Evolutionary conservation across 2,888 invertebrate genomes (phyloP).

Genomic region (Stenchaetothrips biformis): DNA sequence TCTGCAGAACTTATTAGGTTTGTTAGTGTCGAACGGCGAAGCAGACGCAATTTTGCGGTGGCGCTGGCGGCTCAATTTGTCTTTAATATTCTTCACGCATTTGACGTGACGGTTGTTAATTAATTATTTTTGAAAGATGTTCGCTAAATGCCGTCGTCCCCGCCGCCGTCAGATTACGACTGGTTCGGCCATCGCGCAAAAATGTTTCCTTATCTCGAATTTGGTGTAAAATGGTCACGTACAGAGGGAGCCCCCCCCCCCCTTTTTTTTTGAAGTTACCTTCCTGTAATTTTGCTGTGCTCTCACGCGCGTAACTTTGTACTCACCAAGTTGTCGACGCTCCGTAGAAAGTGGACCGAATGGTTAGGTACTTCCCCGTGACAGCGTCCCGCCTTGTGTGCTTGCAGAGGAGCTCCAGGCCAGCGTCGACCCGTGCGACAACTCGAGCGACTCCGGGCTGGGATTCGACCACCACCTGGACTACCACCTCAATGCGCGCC

Average conservation of each 20-base stretch:
- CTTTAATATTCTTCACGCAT: not conserved
- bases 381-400: not conserved
- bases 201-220: no score
- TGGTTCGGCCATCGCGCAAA: not conserved
- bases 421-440: conserved; percentile 56
- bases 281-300: not conserved
- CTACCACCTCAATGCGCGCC: conserved; percentile 38
- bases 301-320: no score
- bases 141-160: no score
- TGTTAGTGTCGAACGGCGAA: not conserved
- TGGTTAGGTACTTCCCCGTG: no score
- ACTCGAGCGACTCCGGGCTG: conserved; percentile 84
- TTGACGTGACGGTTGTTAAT: not conserved
- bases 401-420: conserved; percentile 2
- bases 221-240: no score
- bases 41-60: not conserved
- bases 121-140: not conserved
- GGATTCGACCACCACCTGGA: conserved; percentile 73
- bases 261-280: no score
- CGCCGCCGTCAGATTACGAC: not conserved
- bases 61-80: no score
- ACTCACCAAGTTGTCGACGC: not conserved
- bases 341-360: no score
- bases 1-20: not conserved
- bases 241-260: no score